A percentile compares a stretch with the other conserved stretches of the same genome.
Evolutionary conservation across 1,140 invertebrate genomes (phyloP).

Genomic region (Venustaconcha ellipsiformis): DNA sequence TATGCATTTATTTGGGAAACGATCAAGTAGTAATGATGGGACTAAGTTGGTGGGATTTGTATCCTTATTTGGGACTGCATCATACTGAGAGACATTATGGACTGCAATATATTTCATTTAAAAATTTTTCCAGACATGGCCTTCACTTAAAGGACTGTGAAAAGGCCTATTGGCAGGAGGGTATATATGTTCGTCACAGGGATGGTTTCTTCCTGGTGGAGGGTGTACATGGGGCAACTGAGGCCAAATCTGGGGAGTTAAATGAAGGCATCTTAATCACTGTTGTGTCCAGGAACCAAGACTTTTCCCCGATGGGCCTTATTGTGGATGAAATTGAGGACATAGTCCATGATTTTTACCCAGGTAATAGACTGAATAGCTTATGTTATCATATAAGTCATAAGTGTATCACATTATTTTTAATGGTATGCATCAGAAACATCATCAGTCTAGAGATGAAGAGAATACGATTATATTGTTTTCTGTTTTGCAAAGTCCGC

Average conservation of each 20-base stretch:
- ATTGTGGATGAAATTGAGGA: slow-evolving; percentile 58
- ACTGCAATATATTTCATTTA: no score
- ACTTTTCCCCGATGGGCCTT: slow-evolving; percentile 55
- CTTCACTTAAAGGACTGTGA: slow-evolving; percentile 36
- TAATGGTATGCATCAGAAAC: no score
- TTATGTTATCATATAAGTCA: no score
- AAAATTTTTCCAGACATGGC: slow-evolving; percentile 27
- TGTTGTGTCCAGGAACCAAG: slow-evolving; percentile 38
- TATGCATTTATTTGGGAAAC: no score
- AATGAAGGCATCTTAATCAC: slow-evolving; percentile 48
- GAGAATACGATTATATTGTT: no score
- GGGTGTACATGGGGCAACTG: slow-evolving; percentile 24
- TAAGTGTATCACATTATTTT: no score
- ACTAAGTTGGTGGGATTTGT: no score
- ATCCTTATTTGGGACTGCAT: no score
- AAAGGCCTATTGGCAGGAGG: slow-evolving; percentile 58
- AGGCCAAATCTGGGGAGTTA: neutral
- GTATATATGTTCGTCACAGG: slow-evolving; percentile 46
- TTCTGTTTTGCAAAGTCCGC: no score
- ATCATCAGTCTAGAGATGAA: no score
- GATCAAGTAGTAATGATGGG: no score
- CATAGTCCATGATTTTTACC: slow-evolving; percentile 56
- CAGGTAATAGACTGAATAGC: slow-evolving; percentile 38
- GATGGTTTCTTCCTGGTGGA: slow-evolving; percentile 51
- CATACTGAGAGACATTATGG: no score